A percentile compares a stretch with the other conserved stretches of the same genome.
Evolutionary conservation across 2,797 vertebrate genomes (phyloP).

Genomic region (Acestrorhynchus altus): DNA sequence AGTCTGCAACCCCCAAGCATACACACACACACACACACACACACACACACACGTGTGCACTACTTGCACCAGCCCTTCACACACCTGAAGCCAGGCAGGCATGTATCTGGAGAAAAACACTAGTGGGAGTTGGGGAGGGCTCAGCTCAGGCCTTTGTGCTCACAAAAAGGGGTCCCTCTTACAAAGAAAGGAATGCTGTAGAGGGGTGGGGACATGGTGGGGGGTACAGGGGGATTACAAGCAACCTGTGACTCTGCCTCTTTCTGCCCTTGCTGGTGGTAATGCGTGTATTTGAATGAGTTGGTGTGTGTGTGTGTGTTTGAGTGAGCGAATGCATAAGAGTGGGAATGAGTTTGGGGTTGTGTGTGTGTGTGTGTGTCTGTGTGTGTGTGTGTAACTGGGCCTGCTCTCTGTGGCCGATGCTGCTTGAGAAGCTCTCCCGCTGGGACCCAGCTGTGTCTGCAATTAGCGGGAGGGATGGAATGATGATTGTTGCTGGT

Average conservation of each 20-base stretch:
- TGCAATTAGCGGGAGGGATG: conserved; percentile 99
- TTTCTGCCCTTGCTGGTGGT: conserved; percentile 96
- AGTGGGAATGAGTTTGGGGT: conserved; percentile 46
- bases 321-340: conserved; percentile 73
- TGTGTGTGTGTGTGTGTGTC: conserved; percentile 45
- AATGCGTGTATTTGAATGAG: conserved; percentile 84
- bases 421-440: conserved; percentile 87
- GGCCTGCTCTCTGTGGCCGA: conserved; percentile 85
- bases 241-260: conserved; percentile 99
- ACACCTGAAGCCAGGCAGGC: conserved; percentile 85
- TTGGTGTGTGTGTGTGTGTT: conserved; percentile 77
- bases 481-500: conserved; percentile 97
- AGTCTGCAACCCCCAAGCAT: conserved; percentile 73
- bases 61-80: conserved; percentile 64
- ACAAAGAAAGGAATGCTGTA: conserved; percentile 93
- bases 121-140: conserved; percentile 81
- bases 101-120: conserved; percentile 75
- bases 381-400: conserved; percentile 84
- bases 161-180: conserved; percentile 65
- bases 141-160: conserved; percentile 89
- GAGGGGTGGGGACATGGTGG: conserved; percentile 84
- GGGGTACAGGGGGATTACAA: conserved; percentile 96
- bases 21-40: conserved; percentile 15
- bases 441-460: conserved; percentile 99
- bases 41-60: conserved; percentile 32